phyloP scores from a whole-genome alignment of 2,888 invertebrate species.

The Nomada lathburiana region DNA sequence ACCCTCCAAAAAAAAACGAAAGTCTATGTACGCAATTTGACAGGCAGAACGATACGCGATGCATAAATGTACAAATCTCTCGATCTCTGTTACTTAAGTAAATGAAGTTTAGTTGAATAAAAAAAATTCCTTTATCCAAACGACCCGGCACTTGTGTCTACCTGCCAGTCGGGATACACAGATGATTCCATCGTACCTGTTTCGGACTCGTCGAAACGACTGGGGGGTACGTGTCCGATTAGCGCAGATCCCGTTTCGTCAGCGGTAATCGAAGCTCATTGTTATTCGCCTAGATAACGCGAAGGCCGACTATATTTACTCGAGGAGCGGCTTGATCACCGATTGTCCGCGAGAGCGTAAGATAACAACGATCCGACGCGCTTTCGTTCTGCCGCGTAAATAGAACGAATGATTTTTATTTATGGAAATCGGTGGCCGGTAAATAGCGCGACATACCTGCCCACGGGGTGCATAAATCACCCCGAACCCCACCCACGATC shows the following conservation, averaged over 20 bases:
- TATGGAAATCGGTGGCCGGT: constrained; percentile 25
- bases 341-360: constrained; percentile 32
- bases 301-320: constrained; percentile 47
- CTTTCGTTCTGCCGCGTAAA: constrained; percentile 7
- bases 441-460: constrained; percentile 43
- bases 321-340: constrained; percentile 32
- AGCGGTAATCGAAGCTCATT: constrained; percentile 48
- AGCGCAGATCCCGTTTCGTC: constrained; percentile 44
- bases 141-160: too few relatives aligned
- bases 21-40: too few relatives aligned
- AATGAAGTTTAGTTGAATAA: too few relatives aligned
- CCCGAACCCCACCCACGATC: not conserved
- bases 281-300: constrained; percentile 37
- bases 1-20: too few relatives aligned
- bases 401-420: constrained; percentile 35
- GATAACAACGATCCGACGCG: constrained; percentile 35
- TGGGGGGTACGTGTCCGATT: constrained; percentile 23
- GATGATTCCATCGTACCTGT: not conserved
- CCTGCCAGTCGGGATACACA: too few relatives aligned
- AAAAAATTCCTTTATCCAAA: too few relatives aligned
- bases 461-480: constrained; percentile 35
- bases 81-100: too few relatives aligned
- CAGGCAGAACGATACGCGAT: too few relatives aligned
- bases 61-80: too few relatives aligned
- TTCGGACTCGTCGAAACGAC: constrained; percentile 12